Percentiles rank a stretch among this genome's conserved stretches.
Evolutionary conservation across 1,140 invertebrate species (phyloP).

Genomic region (Drosophila sp.): DNA sequence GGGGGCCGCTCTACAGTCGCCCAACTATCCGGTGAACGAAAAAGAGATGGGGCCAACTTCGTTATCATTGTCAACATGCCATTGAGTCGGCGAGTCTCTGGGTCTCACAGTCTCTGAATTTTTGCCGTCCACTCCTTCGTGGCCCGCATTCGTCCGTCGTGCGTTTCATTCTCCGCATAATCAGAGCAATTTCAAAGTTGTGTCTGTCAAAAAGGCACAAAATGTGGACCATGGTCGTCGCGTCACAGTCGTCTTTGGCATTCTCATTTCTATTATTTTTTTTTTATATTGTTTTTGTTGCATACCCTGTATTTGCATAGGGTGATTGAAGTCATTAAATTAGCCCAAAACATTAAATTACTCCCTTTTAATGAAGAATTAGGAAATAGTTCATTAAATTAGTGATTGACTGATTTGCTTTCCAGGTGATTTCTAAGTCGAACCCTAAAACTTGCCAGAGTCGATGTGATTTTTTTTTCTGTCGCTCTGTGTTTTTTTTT

Average conservation of each 20-base stretch:
- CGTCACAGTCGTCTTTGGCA: conserved; percentile 20
- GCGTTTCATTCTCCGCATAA: conserved; percentile 54
- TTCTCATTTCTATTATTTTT: conserved; percentile 19
- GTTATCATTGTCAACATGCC: conserved; percentile 81
- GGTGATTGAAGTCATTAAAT: too few relatives aligned
- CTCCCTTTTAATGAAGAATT: too few relatives aligned
- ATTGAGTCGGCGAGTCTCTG: conserved; percentile 54
- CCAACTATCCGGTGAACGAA: conserved; percentile 8
- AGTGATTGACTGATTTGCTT: neutral
- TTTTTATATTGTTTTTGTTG: neutral
- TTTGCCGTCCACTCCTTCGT: neutral
- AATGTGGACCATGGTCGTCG: conserved; percentile 58
- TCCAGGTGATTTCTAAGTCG: neutral
- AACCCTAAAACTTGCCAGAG: neutral
- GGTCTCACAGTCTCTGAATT: neutral
- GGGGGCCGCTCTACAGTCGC: neutral
- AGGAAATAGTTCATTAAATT: too few relatives aligned
- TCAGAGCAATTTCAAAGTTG: conserved; percentile 78
- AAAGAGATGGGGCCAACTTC: conserved; percentile 66
- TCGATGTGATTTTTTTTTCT: conserved; percentile 5
- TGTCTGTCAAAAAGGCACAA: conserved; percentile 77
- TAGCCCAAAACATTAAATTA: too few relatives aligned
- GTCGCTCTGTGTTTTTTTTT: conserved; percentile 20
- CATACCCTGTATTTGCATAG: neutral
- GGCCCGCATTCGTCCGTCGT: neutral